Base-by-base conservation (phyloP, 2,797 vertebrate species). In the Phoxinus dragarum region DNA sequence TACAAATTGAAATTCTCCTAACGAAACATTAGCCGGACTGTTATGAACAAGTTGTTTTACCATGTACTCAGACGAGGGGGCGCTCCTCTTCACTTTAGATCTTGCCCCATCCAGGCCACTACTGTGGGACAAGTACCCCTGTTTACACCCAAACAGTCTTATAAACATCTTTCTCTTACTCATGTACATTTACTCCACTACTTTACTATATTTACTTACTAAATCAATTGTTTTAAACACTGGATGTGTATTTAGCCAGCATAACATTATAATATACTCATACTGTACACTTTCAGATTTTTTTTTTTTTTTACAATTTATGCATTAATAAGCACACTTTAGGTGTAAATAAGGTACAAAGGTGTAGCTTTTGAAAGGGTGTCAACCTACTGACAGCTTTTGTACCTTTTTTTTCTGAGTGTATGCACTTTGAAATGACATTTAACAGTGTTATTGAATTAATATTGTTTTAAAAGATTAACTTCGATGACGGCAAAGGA, bases 21-120 rank as follows among this genome's bases (percentile, higher is more conserved):
- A 73, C 61, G 27, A 73, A 47, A 21, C 61, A 82, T 86, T 64
- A 19, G 17, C 11, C 23, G 6, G 27, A 56, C 14, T 19, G 9
- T 36, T 36, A 31, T 31, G 42, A 12, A 52, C 8, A 17, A 54
- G 8, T 19, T 56, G n/a, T 69, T 92, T 93, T 92, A 96, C 95
- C 92, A 71, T 86, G 16, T 88, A 87, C 27, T 91, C 88, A 40
- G 89, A 84, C 88, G 88, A 91, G 81, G 78, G 75, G 38, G 82
- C 83, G 6, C 84, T 92, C 90, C 91, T 95, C 93, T 90, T 95
- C 86, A 93, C 86, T 84, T 94, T 94, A 64, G 56, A 54, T 69
- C 42, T 73, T 73, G 67, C 59, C 34, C 3, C n/a, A 84, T 68
- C 68, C 52, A 52, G 44, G 52, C 34, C 34, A 89, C 77, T 67